A percentile compares a stretch with the other conserved stretches of the same genome.
Conservation (phyloP, 2,113 vertebrate species). For the Epinephelus lanceolatus region DNA sequence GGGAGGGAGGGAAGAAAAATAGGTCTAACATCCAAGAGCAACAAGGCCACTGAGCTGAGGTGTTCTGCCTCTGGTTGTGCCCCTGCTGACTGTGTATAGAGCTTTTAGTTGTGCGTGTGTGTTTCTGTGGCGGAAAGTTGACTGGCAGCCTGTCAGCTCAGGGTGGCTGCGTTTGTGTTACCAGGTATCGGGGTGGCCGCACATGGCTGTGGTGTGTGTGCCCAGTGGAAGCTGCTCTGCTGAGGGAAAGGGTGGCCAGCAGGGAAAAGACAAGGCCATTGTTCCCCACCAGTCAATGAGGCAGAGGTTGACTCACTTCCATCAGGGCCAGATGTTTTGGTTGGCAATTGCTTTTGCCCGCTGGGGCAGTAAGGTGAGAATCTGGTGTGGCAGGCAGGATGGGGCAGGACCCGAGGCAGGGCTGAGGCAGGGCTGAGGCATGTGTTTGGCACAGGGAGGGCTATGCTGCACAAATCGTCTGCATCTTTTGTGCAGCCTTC, state of each 20-base stretch:
- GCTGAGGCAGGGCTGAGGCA: background rate
- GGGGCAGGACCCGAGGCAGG: conserved; percentile 6
- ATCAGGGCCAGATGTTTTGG: conserved; percentile 66
- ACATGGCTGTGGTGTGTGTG: conserved; percentile 27
- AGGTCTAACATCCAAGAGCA: conserved; percentile 70
- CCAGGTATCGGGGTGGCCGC: conserved; percentile 29
- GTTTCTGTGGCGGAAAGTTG: conserved; percentile 54
- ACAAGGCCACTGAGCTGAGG: conserved; percentile 65
- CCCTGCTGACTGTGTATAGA: conserved; percentile 63
- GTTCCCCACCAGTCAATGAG: conserved; percentile 67
- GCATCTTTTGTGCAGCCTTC: background rate
- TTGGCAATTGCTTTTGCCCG: conserved; percentile 55
- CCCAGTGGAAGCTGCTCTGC: conserved; percentile 18
- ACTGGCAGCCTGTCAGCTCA: conserved; percentile 49
- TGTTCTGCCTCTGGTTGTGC: conserved; percentile 57
- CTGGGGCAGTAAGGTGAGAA: conserved; percentile 55
- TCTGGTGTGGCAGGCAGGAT: conserved; percentile 25
- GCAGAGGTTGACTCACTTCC: conserved; percentile 47
- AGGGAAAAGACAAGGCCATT: conserved; percentile 64
- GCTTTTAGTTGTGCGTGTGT: conserved; percentile 41
- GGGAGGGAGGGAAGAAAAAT: conserved; percentile 58
- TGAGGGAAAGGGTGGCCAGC: conserved; percentile 5
- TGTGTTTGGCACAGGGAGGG: conserved; percentile 2
- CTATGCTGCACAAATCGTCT: background rate
- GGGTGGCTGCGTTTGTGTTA: conserved; percentile 36